Conservation (phyloP, 2,888 invertebrate species). For the Dryocosmus kuriphilus region DNA sequence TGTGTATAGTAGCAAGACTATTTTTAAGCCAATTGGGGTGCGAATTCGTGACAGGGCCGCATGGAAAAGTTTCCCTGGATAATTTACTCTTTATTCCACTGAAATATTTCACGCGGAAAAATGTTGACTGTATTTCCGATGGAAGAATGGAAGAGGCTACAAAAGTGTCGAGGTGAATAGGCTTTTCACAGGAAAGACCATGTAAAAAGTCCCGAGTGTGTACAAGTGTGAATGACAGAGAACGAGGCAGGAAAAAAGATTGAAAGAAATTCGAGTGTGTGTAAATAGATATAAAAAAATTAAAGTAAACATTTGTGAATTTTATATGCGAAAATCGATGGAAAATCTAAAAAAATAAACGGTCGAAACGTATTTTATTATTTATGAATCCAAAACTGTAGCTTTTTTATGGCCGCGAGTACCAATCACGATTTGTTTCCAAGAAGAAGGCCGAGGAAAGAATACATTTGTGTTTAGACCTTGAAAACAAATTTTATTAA, state of each 20-base stretch:
- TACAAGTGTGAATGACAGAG: not conserved
- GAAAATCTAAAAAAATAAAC: slow-evolving; percentile 4
- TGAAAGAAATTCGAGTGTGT: not conserved
- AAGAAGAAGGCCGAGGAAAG: not conserved
- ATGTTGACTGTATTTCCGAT: not conserved
- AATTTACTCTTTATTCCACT: not conserved
- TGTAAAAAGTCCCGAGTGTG: slow-evolving; percentile 22
- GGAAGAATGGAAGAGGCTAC: slow-evolving; percentile 10
- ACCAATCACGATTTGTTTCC: not conserved
- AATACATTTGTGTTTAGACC: not conserved
- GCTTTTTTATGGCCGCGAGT: not conserved
- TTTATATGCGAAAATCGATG: slow-evolving; percentile 26
- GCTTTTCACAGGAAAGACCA: slow-evolving; percentile 3
- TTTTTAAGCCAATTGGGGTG: slow-evolving; percentile 1
- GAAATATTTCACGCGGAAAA: slow-evolving; percentile 5
- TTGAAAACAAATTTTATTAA: not conserved
- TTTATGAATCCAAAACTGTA: not conserved
- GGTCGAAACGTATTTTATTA: slow-evolving; percentile 21
- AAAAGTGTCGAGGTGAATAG: slow-evolving; percentile 1
- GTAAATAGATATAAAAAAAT: slow-evolving; percentile 27
- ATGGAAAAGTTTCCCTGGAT: slow-evolving; percentile 10
- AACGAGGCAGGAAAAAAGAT: not conserved
- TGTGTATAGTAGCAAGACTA: slow-evolving; percentile 28
- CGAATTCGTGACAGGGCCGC: not conserved
- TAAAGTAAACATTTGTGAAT: slow-evolving; percentile 26